phyloP scores from a whole-genome alignment of 1,140 invertebrate species.

The Trigoniulus corallinus region DNA sequence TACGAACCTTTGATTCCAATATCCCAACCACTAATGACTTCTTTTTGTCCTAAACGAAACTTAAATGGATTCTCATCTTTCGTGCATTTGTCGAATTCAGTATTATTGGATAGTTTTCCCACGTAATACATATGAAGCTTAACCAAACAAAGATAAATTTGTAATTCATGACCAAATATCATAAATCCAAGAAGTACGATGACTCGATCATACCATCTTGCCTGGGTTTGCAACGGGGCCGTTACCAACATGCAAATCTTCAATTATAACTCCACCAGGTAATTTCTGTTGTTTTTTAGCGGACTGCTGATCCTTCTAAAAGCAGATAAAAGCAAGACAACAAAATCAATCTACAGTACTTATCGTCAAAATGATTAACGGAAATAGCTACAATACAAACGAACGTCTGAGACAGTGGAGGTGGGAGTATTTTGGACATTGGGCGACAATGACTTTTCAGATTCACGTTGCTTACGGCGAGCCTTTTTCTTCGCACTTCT shows the following conservation, averaged over 20 bases:
- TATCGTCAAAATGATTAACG: too few relatives aligned
- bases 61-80: constrained; percentile 59
- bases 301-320: constrained; percentile 12
- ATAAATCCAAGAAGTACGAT: too few relatives aligned
- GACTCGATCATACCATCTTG: constrained; percentile 51
- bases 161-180: too few relatives aligned
- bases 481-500: too few relatives aligned
- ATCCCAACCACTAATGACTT: constrained; percentile 88
- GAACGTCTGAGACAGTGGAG: too few relatives aligned
- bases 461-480: too few relatives aligned
- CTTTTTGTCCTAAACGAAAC: constrained; percentile 61
- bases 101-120: constrained; percentile 21
- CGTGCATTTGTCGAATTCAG: constrained; percentile 24
- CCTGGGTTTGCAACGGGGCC: constrained; percentile 58
- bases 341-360: too few relatives aligned
- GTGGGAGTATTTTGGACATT: too few relatives aligned
- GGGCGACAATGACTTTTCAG: too few relatives aligned
- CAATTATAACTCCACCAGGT: constrained; percentile 52
- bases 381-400: too few relatives aligned
- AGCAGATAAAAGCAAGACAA: too few relatives aligned
- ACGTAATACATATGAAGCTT: constrained; percentile 25
- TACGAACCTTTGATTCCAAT: constrained; percentile 62
- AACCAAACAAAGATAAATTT: too few relatives aligned
- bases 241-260: constrained; percentile 56
- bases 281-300: constrained; percentile 21